Evolutionary conservation across 1,140 invertebrate genomes (phyloP), one percentile per base, ranked within the genome.

Genomic region (Anastrepha ludens): DNA sequence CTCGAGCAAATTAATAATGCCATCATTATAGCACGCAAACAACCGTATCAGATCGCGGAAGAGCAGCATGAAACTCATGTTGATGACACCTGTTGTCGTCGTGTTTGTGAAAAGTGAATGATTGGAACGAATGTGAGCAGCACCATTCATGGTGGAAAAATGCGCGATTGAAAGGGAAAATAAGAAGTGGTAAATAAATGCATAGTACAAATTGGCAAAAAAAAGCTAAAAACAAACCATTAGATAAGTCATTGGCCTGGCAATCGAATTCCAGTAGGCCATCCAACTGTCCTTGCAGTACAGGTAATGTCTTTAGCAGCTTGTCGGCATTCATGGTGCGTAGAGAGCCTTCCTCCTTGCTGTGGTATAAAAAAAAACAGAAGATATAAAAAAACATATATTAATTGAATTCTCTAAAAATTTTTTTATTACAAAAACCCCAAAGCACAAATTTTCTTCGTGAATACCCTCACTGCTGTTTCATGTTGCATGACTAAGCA

Each of bases 21-120:
- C 99, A 94, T 99, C 99, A 94, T 99, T 99, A 94, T 99, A 99
- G 94, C 99, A 99, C 81, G 99, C 99, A 95, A 99, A 99, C 87
- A 99, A 94, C 90, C 99, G 96, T 93, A 99, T 99, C 90, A 99
- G 96, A 95, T 99, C 99, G 94, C 99, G 96, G 94, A 99, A 99
- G 67, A 99, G 95, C 88, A 99, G 95, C 97, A 99, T 99, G 94
- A 99, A 99, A 90, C 97, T 98, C 95, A 99, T 98, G 93, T 99
- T 99, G 91, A 99, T 99, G 86, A 99, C 98, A 78, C 92, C 93
- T 93, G 9, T 85, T 8, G 59, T 55, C 11, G 50, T 29, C n/a
- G 11, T 13, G 86, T 87, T 6, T 59, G 47, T 47, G 44, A 50
- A 74, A n/a, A 41, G 55, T 15, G 50, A 74, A n/a, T 20, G 11